phyloP scores from a whole-genome alignment of 1,140 invertebrate genomes.

The Phocides pigmalion region DNA sequence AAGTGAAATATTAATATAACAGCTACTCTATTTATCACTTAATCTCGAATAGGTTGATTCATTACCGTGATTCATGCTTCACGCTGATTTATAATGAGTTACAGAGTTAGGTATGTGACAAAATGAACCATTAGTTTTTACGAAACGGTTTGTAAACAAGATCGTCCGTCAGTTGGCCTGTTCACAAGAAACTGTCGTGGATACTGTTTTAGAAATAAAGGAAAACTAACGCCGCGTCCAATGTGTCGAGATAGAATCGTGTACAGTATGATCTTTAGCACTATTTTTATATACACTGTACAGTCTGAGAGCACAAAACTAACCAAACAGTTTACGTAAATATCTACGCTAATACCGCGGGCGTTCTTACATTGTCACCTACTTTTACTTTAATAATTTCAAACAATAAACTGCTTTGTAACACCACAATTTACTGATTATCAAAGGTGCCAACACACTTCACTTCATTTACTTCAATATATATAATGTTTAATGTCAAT shows the following conservation, averaged over 20 bases:
- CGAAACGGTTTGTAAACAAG: slow-evolving; percentile 61
- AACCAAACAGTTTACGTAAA: too few relatives aligned
- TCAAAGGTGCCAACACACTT: too few relatives aligned
- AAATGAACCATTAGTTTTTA: slow-evolving; percentile 65
- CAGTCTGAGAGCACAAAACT: too few relatives aligned
- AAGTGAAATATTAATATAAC: slow-evolving; percentile 64
- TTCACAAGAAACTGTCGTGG: slow-evolving; percentile 41
- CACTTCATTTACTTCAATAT: too few relatives aligned
- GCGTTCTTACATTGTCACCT: too few relatives aligned
- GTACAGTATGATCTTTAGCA: not conserved
- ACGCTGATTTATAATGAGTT: slow-evolving; percentile 31
- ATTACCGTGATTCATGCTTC: slow-evolving; percentile 59
- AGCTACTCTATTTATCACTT: slow-evolving; percentile 61
- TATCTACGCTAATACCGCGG: too few relatives aligned
- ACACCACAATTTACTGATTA: too few relatives aligned
- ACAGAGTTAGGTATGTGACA: slow-evolving; percentile 51
- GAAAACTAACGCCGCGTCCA: slow-evolving; percentile 28
- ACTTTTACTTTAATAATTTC: too few relatives aligned
- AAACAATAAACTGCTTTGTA: too few relatives aligned
- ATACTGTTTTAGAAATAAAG: slow-evolving; percentile 40
- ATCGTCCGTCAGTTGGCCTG: slow-evolving; percentile 48
- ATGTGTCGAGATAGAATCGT: not conserved
- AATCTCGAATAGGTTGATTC: slow-evolving; percentile 65
- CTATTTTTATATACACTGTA: too few relatives aligned
- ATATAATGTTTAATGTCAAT: too few relatives aligned